Evolutionary conservation across 2,888 invertebrate genomes (phyloP).

Genomic region (Thecocarcelia acutangulata): DNA sequence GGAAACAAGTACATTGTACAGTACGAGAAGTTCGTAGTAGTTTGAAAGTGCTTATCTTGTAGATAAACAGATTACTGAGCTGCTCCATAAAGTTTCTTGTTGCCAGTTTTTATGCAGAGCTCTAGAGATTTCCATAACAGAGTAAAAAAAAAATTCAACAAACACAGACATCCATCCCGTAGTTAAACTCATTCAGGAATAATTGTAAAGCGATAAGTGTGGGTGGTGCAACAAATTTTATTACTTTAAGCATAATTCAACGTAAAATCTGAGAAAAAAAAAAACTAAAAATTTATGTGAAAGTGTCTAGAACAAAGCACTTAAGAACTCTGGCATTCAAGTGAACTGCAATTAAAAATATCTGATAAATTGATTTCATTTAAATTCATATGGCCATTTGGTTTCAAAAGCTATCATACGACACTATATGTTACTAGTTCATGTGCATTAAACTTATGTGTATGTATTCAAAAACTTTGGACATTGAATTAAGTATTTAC

Average conservation of each 20-base stretch:
- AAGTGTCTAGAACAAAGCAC: slow-evolving; percentile 9
- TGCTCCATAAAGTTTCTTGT: slow-evolving; percentile 45
- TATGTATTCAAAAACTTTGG: too few species aligned
- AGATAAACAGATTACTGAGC: slow-evolving; percentile 70
- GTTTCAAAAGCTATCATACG: neutral
- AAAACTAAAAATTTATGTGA: slow-evolving; percentile 12
- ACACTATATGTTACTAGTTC: too few species aligned
- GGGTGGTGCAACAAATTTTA: slow-evolving; percentile 62
- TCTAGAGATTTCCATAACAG: slow-evolving; percentile 19
- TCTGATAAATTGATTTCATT: slow-evolving; percentile 60
- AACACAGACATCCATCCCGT: slow-evolving; percentile 12
- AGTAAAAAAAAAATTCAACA: neutral
- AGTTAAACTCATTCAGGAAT: slow-evolving; percentile 42
- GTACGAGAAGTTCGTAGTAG: slow-evolving; percentile 26
- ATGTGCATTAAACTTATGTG: too few species aligned
- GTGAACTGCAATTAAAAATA: slow-evolving; percentile 58
- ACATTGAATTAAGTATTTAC: too few species aligned
- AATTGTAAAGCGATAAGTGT: slow-evolving; percentile 55
- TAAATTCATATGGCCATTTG: slow-evolving; percentile 25
- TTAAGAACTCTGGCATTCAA: neutral
- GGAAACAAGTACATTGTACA: neutral
- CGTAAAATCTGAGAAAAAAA: slow-evolving; percentile 21
- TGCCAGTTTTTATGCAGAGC: slow-evolving; percentile 35
- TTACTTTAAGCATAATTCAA: slow-evolving; percentile 32
- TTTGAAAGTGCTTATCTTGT: slow-evolving; percentile 70